Evolutionary conservation across 1,140 invertebrate species (phyloP), one percentile per base, ranked within the genome.

Genomic region (Drosophila erecta): DNA sequence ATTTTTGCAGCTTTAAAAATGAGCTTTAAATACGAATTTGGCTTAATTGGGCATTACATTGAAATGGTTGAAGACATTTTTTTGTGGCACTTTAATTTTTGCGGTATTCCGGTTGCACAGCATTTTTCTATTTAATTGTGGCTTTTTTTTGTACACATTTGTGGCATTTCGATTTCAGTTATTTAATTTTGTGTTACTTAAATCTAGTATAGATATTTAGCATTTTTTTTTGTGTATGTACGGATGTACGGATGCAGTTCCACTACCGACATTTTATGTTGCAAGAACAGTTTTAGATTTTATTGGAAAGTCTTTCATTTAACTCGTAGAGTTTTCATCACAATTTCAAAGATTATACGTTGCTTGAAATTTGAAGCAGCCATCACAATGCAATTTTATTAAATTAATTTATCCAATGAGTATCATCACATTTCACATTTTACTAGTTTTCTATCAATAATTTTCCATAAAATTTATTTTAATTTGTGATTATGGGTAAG

Each of bases 31-130:
- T 51, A 35, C 30, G 27, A 65, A 43, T 65, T 70, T 66, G 62
- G 62, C 47, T 54, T 53, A 44, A 44, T 44, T 69, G 30, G 38
- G 38, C 22, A 69, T 67, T 47, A 69, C 61, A 69, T 67, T 44
- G 15, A n/a, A 44, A 30, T 53, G n/a, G 38, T 43, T 17, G 33
- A 33, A 58, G 37, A 69, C 37, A 65, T 65, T 64, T 66, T 41
- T 41, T n/a, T 12, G 27, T 53, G 15, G 37, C 27, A 53, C 41
- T 11, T 15, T 33, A 38, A 33, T 41, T 59, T 61, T 30, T 55
- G 20, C 37, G 44, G 43, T 15, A 47, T 35, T 47, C 33, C 15
- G 24, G 59, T 41, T 61, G 14, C 35, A 61, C 54, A 59, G 59
- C 37, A 40, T 61, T 51, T 54, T 61, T 7, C 24, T 41, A 10